Evolutionary conservation across 2,113 vertebrate genomes (phyloP).

Genomic region (Syngnathus typhle): DNA sequence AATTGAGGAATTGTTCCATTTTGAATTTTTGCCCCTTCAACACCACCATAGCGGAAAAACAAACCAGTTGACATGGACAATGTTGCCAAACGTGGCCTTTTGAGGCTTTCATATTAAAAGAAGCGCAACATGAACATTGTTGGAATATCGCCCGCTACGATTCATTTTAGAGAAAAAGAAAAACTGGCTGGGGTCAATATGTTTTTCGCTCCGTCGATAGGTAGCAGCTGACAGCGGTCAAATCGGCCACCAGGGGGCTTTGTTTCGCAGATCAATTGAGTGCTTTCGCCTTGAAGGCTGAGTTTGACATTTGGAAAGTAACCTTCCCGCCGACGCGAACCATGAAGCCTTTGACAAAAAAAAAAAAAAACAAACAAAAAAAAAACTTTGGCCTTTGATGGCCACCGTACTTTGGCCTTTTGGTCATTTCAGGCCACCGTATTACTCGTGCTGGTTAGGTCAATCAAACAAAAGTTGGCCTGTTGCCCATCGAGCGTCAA

Average conservation of each 20-base stretch:
- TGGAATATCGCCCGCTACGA: background rate
- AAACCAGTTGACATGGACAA: too few relatives aligned
- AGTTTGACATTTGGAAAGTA: slow-evolving; percentile 7
- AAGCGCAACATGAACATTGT: background rate
- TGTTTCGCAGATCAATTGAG: slow-evolving; percentile 5
- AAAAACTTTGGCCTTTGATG: too few relatives aligned
- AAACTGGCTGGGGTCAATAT: background rate
- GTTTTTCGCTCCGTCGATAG: background rate
- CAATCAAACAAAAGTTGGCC: too few relatives aligned
- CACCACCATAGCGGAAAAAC: too few relatives aligned
- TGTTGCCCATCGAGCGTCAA: too few relatives aligned
- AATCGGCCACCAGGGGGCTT: background rate
- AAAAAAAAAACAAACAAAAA: too few relatives aligned
- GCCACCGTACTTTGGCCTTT: too few relatives aligned
- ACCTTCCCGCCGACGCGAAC: background rate
- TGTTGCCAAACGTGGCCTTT: too few relatives aligned
- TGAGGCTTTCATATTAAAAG: background rate
- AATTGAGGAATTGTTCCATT: background rate
- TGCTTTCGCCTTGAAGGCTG: background rate
- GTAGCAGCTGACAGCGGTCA: background rate
- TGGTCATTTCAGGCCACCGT: too few relatives aligned
- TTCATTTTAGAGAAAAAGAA: background rate
- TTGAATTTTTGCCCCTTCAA: too few relatives aligned
- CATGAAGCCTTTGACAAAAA: too few relatives aligned
- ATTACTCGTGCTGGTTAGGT: too few relatives aligned